These are phyloP conservation scores for Chaetogeoica ovagalla DNA, from an alignment of 2,888 invertebrate genomes.

Conservation along the genomic window DNA sequence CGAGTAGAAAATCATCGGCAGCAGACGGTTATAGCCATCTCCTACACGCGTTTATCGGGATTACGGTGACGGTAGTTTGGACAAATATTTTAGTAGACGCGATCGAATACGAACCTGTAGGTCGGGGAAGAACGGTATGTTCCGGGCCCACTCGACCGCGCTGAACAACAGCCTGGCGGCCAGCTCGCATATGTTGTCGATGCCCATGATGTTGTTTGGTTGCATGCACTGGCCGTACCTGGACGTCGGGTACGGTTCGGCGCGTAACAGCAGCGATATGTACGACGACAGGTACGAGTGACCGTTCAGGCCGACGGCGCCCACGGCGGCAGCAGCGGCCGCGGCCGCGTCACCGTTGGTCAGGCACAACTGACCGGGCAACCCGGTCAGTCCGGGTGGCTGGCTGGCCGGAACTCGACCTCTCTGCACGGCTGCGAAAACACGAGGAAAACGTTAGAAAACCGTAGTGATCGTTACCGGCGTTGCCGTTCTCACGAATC, in stretches of 20 bases:
- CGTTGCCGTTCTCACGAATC: no score
- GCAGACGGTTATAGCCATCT: no score
- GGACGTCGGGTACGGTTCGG: constrained; percentile 95
- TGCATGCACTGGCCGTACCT: constrained; percentile 95
- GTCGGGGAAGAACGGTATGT: constrained; percentile 97
- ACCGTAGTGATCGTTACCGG: no score
- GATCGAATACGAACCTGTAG: constrained; percentile 70
- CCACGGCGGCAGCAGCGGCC: constrained; percentile 64
- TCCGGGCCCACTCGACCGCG: constrained; percentile 97
- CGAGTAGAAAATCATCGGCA: no score
- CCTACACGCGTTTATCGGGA: no score
- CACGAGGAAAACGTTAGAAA: not conserved
- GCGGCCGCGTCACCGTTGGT: constrained; percentile 84
- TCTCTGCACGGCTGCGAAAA: constrained; percentile 85
- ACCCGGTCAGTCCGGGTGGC: constrained; percentile 80
- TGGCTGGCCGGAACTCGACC: constrained; percentile 95
- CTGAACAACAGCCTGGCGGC: constrained; percentile 93
- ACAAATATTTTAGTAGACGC: no score
- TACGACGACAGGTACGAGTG: constrained; percentile 90
- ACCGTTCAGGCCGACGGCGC: constrained; percentile 75
- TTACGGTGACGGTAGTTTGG: no score
- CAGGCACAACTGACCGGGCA: constrained; percentile 70
- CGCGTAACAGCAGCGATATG: constrained; percentile 90
- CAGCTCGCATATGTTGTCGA: constrained; percentile 96
- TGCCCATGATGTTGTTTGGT: constrained; percentile 95